Base-by-base conservation (phyloP, 2,888 invertebrate species). In the Cyrtodaria siliqua region DNA sequence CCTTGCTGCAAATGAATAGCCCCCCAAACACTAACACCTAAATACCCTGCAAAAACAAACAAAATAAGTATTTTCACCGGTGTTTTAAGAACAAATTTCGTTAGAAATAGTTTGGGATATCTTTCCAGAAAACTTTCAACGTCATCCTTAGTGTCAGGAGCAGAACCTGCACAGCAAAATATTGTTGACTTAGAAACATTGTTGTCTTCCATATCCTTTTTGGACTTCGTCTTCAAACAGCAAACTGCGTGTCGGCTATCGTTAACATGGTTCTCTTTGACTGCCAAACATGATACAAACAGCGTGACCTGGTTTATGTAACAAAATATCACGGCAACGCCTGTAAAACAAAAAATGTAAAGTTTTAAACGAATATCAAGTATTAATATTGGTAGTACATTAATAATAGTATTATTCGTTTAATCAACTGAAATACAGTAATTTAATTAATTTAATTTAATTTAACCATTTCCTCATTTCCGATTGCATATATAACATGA, bases 161-260 rank as follows among this genome's bases (percentile, higher is more conserved):
- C 60, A 8, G 72, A 49, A 8, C 85, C 87, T 2, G 74, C 60
- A 62, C 84, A 87, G 49, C 88, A 96, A 4, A 75, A 68, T 1
- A 74, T 44, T 3, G 20, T 24, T 23, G 40, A 50, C 14, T 3
- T 27, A 6, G 73, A 33, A 33, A 12, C 50, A 4, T 52, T 52
- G 0, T 61, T 56, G 1, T 63, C 55, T 52, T 59, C 63, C 59
- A 75, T 64, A n/a, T 85, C 72, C 8, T 79, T 73, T 2, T 70
- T 64, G 1, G 84, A 73, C 9, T 62, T 63, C 16, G 76, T 80
- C 44, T 55, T 52, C 16, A 62, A 62, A 27, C 55, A 53, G 49
- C 82, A 84, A 47, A 80, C 29, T 26, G 82, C 83, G 63, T 89
- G 89, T 9, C 85, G 79, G 0, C 76, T 77, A 1, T 70, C 55